A percentile compares a stretch with the other conserved stretches of the same genome.
Conservation (phyloP, 2,113 vertebrate genomes). For the Peromyscus californicus region DNA sequence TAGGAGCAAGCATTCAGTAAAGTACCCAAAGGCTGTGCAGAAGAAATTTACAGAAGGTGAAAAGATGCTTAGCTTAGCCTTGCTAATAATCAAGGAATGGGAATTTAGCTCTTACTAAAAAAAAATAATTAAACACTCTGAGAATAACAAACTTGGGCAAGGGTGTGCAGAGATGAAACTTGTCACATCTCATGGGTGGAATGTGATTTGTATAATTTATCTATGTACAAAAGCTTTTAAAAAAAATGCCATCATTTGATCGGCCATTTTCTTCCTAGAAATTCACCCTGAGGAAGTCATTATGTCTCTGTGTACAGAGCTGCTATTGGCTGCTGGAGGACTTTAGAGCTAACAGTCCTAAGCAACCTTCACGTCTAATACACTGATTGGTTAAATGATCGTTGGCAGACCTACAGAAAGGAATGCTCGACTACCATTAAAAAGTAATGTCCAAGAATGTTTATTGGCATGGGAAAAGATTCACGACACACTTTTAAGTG, state of each 20-base stretch:
- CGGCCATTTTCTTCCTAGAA: neutral
- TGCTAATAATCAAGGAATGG: neutral
- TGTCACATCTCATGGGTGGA: neutral
- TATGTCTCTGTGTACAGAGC: neutral
- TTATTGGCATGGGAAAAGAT: constrained; percentile 43
- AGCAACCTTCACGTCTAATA: neutral
- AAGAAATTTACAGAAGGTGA: neutral
- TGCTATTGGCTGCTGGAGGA: neutral
- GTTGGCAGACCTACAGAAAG: constrained; percentile 24
- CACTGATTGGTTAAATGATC: constrained; percentile 5
- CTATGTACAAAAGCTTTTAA: neutral
- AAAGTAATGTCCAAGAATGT: constrained; percentile 41
- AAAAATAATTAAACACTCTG: neutral
- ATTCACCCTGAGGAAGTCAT: neutral
- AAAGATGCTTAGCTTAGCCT: neutral
- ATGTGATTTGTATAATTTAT: neutral
- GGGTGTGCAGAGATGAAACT: neutral
- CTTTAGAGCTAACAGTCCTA: neutral
- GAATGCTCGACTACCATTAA: neutral
- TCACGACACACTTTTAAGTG: neutral
- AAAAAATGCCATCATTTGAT: neutral
- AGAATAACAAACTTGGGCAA: neutral
- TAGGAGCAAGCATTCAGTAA: neutral
- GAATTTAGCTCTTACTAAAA: neutral
- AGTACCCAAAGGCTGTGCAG: neutral